Evolutionary conservation across 35 echinoderm and acorn worm species (phyloP).

Genomic region (Heliocidaris erythrogramma): DNA sequence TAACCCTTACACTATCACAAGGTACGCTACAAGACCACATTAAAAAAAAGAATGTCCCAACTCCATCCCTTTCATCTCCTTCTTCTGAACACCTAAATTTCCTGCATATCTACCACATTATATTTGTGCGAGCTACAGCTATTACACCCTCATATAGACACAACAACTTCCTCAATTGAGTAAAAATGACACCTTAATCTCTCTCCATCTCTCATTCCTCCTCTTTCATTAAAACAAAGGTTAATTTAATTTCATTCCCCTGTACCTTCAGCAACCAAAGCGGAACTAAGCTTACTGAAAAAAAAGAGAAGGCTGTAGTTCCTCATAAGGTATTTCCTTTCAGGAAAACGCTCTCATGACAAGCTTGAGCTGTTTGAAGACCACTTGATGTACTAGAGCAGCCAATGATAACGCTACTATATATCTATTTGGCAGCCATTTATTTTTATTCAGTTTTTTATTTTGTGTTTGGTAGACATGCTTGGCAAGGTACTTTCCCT

Average conservation of each 20-base stretch:
- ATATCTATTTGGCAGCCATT: neutral
- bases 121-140: neutral
- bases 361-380: neutral
- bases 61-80: neutral
- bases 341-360: slow-evolving; percentile 17
- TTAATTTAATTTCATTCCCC: neutral
- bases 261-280: neutral
- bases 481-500: neutral
- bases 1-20: neutral
- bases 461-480: neutral
- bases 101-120: neutral
- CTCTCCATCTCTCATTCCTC: neutral
- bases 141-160: neutral
- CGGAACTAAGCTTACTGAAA: slow-evolving; percentile 34
- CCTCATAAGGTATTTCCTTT: slow-evolving; percentile 27
- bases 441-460: neutral
- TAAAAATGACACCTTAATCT: neutral
- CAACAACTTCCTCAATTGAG: neutral
- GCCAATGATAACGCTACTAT: slow-evolving; percentile 10
- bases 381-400: neutral
- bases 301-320: slow-evolving; percentile 24
- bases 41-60: neutral
- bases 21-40: neutral
- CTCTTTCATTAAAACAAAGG: neutral
- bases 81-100: neutral